Percentiles rank a stretch among this genome's conserved stretches.
Evolutionary conservation across 2,888 invertebrate species (phyloP).

Genomic region (Meiosimyza platycephala): DNA sequence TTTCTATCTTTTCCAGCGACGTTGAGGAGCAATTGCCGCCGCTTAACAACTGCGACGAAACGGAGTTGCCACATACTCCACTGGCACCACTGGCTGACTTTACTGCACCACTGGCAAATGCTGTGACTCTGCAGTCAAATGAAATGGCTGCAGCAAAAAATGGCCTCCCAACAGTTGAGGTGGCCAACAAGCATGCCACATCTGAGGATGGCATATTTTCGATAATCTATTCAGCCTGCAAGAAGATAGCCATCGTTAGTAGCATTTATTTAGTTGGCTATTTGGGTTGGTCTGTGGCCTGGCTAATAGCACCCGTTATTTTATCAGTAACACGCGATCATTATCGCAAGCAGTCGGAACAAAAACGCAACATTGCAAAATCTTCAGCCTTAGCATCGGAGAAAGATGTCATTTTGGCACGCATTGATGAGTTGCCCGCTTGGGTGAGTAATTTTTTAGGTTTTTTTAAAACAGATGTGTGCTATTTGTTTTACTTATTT

Average conservation of each 20-base stretch:
- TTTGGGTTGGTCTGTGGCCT: conserved; percentile 83
- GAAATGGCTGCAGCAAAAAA: conserved; percentile 43
- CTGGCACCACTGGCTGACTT: conserved; percentile 45
- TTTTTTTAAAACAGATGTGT: not conserved
- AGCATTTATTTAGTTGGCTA: conserved; percentile 84
- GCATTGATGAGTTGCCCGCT: conserved; percentile 90
- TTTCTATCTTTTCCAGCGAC: not conserved
- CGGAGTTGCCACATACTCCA: conserved; percentile 16
- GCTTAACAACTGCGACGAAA: not conserved
- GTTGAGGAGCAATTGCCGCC: conserved; percentile 5
- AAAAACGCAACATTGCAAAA: conserved; percentile 81
- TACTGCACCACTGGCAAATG: conserved; percentile 33
- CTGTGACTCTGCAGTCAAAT: conserved; percentile 21
- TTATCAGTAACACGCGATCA: conserved; percentile 84
- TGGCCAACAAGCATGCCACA: not conserved
- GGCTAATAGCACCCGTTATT: conserved; percentile 85
- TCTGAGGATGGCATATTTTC: conserved; percentile 70
- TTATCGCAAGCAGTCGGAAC: conserved; percentile 79
- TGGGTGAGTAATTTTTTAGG: conserved; percentile 77
- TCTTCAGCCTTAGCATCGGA: conserved; percentile 82
- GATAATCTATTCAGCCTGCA: conserved; percentile 73
- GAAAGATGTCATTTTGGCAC: conserved; percentile 86
- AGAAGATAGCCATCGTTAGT: conserved; percentile 80
- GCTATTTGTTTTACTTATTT: conserved; percentile 5
- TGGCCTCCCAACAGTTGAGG: conserved; percentile 21